Conservation (phyloP, 2,113 vertebrate genomes). For the Corythaixoides concolor region DNA sequence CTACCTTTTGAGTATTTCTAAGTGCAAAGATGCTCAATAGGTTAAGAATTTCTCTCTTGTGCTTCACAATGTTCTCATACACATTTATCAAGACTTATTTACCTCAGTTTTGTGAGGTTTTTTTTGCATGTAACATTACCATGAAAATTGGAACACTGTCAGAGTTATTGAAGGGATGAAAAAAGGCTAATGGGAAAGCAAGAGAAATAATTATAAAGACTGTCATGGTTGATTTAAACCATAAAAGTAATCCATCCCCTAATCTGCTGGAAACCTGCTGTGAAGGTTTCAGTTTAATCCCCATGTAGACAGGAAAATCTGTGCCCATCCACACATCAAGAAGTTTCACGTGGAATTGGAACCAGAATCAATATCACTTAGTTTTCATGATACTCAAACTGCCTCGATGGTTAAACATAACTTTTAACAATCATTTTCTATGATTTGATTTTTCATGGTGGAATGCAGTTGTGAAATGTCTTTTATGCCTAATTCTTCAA, state of each 20-base stretch:
- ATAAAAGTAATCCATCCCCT: background rate
- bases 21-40: background rate
- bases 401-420: background rate
- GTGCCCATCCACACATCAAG: background rate
- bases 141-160: background rate
- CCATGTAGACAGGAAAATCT: background rate
- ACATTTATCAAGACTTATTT: background rate
- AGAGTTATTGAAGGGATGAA: background rate
- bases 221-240: slow-evolving; percentile 1
- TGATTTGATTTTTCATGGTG: background rate
- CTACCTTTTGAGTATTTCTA: background rate
- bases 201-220: background rate
- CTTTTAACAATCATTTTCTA: background rate
- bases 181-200: background rate
- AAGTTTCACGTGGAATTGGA: background rate
- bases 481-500: background rate
- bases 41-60: background rate
- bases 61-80: background rate
- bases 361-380: background rate
- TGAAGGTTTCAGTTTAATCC: slow-evolving; percentile 5
- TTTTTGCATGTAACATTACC: background rate
- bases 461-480: background rate
- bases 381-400: background rate
- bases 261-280: background rate
- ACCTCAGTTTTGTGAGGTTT: background rate